Conservation (phyloP, 2,113 vertebrate genomes). For the Tragelaphus scriptus region DNA sequence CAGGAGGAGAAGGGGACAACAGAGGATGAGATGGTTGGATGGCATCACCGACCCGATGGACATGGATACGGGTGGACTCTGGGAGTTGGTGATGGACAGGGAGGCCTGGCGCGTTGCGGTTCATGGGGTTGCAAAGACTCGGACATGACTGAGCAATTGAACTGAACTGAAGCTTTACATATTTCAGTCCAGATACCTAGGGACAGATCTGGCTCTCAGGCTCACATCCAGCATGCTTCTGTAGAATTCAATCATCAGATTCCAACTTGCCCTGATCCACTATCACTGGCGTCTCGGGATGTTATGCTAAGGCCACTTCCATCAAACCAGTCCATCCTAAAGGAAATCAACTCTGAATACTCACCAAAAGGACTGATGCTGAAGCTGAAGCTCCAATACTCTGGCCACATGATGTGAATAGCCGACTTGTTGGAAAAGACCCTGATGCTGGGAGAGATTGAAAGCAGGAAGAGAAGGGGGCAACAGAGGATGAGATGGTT, state of each 20-base stretch:
- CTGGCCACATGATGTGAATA: background rate
- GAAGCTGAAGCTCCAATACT: background rate
- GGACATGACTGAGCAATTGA: background rate
- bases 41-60: background rate
- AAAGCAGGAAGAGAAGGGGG: background rate
- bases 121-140: background rate
- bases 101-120: fast-evolving
- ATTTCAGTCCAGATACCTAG: background rate
- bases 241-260: background rate
- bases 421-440: background rate
- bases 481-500: background rate
- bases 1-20: background rate
- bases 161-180: background rate
- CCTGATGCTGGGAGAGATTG: background rate
- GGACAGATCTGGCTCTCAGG: background rate
- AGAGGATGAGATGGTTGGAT: background rate
- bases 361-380: background rate
- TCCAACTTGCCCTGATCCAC: background rate
- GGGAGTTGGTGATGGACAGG: background rate
- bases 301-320: fast-evolving
- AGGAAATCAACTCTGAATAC: background rate
- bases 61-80: background rate
- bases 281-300: fast-evolving
- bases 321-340: background rate
- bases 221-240: no score